Conservation (phyloP, 1,140 invertebrate genomes). For the Megalonaias nervosa region DNA sequence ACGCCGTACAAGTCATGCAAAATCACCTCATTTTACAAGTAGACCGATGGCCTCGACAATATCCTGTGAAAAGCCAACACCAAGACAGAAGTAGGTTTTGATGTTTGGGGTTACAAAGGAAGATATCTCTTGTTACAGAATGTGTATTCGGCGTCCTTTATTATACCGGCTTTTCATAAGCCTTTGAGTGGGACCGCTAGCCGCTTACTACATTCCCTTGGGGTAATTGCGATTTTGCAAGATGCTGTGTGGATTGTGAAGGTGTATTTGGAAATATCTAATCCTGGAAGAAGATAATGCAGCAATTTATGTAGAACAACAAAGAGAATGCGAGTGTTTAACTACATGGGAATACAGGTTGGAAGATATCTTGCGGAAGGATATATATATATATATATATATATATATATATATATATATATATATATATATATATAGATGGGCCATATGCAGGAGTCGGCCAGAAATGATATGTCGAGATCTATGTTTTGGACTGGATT, state of each 20-base stretch:
- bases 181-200: conserved; percentile 60
- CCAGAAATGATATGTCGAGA: background rate
- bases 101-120: background rate
- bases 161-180: conserved; percentile 43
- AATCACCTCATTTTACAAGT: too few species aligned
- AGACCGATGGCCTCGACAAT: too few species aligned
- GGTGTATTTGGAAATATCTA: conserved; percentile 62
- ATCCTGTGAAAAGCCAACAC: too few species aligned
- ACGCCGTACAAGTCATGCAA: too few species aligned
- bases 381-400: too few species aligned
- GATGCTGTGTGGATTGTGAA: conserved; percentile 64
- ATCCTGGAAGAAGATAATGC: conserved; percentile 6
- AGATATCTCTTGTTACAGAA: background rate
- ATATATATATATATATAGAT: too few species aligned
- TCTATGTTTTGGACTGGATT: too few species aligned
- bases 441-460: background rate
- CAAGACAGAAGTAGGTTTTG: too few species aligned
- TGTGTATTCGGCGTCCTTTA: conserved; percentile 14
- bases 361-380: background rate
- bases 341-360: background rate
- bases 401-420: too few species aligned
- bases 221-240: conserved; percentile 43
- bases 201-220: conserved; percentile 67
- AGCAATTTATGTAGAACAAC: background rate
- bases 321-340: too few species aligned